Conservation (phyloP, 2,113 vertebrate genomes). For the Phocoena sinus region DNA sequence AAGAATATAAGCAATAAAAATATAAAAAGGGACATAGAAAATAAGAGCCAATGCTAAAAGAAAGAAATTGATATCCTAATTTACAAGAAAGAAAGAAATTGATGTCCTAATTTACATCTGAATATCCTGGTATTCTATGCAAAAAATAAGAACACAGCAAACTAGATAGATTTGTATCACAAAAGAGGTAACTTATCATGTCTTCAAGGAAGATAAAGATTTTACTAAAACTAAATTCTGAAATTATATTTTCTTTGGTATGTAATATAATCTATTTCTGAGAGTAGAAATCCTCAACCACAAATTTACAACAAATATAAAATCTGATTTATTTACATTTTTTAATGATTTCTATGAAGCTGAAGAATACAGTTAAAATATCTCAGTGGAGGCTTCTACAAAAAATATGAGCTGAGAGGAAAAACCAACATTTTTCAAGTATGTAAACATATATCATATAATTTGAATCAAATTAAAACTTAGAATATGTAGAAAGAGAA, state of each 20-base stretch:
- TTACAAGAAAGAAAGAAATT: not conserved
- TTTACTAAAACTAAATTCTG: not conserved
- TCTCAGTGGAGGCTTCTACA: not conserved
- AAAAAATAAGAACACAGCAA: not conserved
- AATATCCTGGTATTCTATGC: not conserved
- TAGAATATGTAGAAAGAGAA: not conserved
- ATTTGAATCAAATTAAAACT: conserved; percentile 29
- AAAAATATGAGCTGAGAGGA: not conserved
- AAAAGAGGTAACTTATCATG: not conserved
- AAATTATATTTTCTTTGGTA: not conserved
- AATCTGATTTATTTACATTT: not conserved
- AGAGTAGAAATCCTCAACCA: not conserved
- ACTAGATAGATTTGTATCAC: not conserved
- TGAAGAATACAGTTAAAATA: not conserved
- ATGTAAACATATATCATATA: not conserved
- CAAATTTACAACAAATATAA: not conserved
- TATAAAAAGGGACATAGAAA: not conserved
- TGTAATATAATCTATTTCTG: not conserved
- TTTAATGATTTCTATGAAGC: not conserved
- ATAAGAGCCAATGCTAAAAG: not conserved
- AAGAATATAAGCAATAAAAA: not conserved
- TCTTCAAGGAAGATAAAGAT: not conserved
- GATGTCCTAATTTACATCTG: not conserved
- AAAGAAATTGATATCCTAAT: not conserved
- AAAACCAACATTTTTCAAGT: not conserved